A percentile compares a stretch with the other conserved stretches of the same genome.
Conservation (phyloP, 1,140 invertebrate species). For the Acyrthosiphon pisum region DNA sequence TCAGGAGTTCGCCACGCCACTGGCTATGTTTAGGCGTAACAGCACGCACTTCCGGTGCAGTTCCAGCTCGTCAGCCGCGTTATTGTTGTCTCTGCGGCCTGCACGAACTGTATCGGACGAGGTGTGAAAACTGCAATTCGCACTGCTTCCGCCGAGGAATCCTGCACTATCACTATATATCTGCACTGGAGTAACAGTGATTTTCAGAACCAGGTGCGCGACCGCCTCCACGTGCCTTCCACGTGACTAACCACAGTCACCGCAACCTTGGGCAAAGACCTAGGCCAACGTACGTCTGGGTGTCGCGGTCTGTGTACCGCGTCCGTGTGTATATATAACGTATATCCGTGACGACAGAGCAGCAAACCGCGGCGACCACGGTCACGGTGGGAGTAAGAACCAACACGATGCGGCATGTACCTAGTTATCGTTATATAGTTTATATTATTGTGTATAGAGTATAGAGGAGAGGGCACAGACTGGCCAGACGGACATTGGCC, state of each 20-base stretch:
- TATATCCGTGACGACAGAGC: background rate
- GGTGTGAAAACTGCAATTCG: background rate
- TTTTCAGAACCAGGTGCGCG: background rate
- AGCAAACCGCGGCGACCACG: background rate
- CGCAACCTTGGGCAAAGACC: conserved; percentile 52
- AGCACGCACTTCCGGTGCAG: background rate
- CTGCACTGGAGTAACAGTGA: too few relatives aligned
- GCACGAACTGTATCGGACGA: background rate
- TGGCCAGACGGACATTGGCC: conserved; percentile 4
- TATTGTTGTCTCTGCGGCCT: too few relatives aligned
- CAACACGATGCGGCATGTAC: too few relatives aligned
- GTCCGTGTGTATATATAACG: background rate
- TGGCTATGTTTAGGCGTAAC: background rate
- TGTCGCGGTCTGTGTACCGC: background rate
- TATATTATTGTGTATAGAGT: background rate
- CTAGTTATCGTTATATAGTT: background rate
- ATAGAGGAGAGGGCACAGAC: background rate
- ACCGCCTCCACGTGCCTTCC: conserved; percentile 41
- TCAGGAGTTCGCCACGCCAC: too few relatives aligned
- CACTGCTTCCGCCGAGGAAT: background rate
- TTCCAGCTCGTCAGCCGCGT: background rate
- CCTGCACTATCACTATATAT: background rate
- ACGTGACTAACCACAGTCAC: conserved; percentile 40
- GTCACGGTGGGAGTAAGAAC: background rate
- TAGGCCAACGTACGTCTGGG: conserved; percentile 48